These are phyloP conservation scores for Ardeotis arabs DNA, from an alignment of 2,113 vertebrate genomes.

Conservation along the genomic window DNA sequence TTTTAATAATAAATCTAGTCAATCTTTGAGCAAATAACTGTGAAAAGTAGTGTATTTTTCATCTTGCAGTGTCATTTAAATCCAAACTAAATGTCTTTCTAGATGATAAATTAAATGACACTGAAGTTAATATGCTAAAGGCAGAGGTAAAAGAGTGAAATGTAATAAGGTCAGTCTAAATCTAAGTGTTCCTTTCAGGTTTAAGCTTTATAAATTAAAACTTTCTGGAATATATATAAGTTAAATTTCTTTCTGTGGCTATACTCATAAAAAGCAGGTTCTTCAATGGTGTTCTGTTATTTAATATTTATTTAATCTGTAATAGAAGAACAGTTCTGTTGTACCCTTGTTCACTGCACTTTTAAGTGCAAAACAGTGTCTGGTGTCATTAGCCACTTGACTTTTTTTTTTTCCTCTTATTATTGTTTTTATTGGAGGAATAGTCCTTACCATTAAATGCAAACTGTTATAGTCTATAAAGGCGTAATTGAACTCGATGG, in stretches of 20 bases:
- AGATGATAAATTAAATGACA: conserved; percentile 1
- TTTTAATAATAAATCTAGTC: not conserved
- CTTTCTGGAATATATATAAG: not conserved
- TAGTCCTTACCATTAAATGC: not conserved
- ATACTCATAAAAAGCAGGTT: not conserved
- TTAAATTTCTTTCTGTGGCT: not conserved
- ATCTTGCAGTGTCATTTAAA: not conserved
- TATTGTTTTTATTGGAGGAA: not conserved
- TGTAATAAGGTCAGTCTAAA: not conserved
- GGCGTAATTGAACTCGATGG: not conserved
- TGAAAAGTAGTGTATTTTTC: not conserved
- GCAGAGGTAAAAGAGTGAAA: not conserved
- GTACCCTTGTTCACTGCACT: not conserved
- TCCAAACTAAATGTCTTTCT: not conserved
- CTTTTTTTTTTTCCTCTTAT: not conserved
- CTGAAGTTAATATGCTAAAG: not conserved
- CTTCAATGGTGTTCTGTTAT: not conserved
- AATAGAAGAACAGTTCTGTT: not conserved
- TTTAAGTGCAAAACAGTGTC: not conserved
- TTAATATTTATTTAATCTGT: not conserved
- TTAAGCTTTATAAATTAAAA: not conserved
- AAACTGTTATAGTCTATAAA: not conserved
- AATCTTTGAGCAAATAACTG: not conserved
- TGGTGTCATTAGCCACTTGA: not conserved
- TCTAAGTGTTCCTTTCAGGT: not conserved